A percentile compares a stretch with the other conserved stretches of the same genome.
These are phyloP conservation scores for Columba guinea DNA, from an alignment of 2,797 vertebrate genomes.

Conservation along the genomic window DNA sequence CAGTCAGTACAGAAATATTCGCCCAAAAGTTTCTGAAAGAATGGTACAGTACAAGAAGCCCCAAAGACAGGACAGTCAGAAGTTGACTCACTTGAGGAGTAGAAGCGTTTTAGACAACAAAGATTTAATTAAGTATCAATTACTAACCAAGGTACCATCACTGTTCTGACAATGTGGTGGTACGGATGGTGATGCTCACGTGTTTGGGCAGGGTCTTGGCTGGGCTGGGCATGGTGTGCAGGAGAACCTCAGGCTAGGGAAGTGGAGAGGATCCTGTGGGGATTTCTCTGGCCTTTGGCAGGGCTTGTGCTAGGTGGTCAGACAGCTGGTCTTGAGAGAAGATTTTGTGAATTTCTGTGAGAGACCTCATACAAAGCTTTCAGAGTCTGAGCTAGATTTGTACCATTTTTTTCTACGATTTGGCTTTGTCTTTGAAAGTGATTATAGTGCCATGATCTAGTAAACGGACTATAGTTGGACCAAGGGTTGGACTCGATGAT, in stretches of 20 bases:
- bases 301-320: not conserved
- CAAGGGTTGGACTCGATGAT: too few relatives aligned
- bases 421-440: not conserved
- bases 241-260: not conserved
- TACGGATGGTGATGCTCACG: accelerated
- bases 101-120: not conserved
- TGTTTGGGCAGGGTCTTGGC: not conserved
- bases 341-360: not conserved
- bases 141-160: not conserved
- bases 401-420: not conserved
- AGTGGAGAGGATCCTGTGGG: not conserved
- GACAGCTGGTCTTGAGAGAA: not conserved
- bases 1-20: not conserved
- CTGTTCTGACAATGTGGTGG: not conserved
- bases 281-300: not conserved
- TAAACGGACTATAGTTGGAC: too few relatives aligned
- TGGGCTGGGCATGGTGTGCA: not conserved
- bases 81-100: accelerated
- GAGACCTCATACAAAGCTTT: not conserved
- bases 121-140: not conserved
- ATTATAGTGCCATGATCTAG: too few relatives aligned
- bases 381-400: not conserved
- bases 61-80: not conserved
- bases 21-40: not conserved
- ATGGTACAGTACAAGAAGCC: accelerated